phyloP scores from a whole-genome alignment of 1,140 invertebrate species.

The Subanguina moxae region DNA sequence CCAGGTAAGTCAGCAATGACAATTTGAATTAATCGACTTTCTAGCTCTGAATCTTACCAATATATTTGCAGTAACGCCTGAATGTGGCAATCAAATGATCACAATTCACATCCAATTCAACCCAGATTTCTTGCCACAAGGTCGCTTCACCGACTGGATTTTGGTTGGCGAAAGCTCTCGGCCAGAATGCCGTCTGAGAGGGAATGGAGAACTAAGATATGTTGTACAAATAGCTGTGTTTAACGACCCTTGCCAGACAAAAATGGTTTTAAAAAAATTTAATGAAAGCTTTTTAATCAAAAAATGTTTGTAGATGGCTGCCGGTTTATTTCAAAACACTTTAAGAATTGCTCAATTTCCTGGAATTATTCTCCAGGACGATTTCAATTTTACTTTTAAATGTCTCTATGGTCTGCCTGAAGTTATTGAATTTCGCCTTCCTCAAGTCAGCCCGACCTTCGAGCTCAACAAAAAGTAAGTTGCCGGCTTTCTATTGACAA shows the following conservation, averaged over 20 bases:
- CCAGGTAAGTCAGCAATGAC: too few relatives aligned
- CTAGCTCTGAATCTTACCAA: too few relatives aligned
- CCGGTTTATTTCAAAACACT: slow-evolving; percentile 46
- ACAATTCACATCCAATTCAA: slow-evolving; percentile 42
- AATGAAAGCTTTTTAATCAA: slow-evolving; percentile 1
- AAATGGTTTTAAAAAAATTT: slow-evolving; percentile 19
- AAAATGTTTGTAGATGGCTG: slow-evolving; percentile 14
- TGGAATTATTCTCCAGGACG: slow-evolving; percentile 41
- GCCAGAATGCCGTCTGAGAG: slow-evolving; percentile 43
- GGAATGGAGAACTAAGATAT: slow-evolving; percentile 44
- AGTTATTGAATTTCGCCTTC: slow-evolving; percentile 28
- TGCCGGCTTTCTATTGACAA: neutral
- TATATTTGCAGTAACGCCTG: slow-evolving; percentile 34
- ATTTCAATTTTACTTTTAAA: slow-evolving; percentile 51
- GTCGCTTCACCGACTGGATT: slow-evolving; percentile 42
- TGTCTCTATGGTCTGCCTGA: slow-evolving; percentile 42
- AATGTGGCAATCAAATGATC: slow-evolving; percentile 39
- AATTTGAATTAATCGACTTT: neutral
- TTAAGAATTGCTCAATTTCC: slow-evolving; percentile 46
- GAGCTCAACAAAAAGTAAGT: slow-evolving; percentile 21
- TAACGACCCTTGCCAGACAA: slow-evolving; percentile 44
- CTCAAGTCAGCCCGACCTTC: slow-evolving; percentile 31
- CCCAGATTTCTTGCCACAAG: slow-evolving; percentile 15
- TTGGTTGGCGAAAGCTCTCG: slow-evolving; percentile 33
- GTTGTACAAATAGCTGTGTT: slow-evolving; percentile 47